phyloP scores from a whole-genome alignment of 2,797 vertebrate species.

The Setipinna tenuifilis region DNA sequence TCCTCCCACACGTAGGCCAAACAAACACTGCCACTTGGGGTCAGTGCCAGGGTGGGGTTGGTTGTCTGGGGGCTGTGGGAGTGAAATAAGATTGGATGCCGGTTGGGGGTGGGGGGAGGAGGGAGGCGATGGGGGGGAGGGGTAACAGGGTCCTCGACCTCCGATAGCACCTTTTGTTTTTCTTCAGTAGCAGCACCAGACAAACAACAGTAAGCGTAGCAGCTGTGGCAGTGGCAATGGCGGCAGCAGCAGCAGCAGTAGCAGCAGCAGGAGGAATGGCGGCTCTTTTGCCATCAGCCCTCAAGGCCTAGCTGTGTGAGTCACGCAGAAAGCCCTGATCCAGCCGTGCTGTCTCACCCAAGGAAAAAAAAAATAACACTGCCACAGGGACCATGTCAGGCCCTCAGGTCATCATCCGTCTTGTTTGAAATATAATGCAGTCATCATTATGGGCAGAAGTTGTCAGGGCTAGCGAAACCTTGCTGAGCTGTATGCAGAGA shows the following conservation, averaged over 20 bases:
- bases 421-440: slow-evolving; percentile 22
- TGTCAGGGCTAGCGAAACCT: slow-evolving; percentile 2
- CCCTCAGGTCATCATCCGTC: slow-evolving; percentile 23
- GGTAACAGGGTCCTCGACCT: neutral
- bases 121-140: neutral
- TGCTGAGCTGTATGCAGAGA: neutral
- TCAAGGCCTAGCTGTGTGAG: neutral
- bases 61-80: too few species aligned
- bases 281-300: neutral
- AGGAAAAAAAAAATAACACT: neutral
- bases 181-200: neutral
- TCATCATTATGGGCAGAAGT: slow-evolving; percentile 16
- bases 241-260: too few species aligned
- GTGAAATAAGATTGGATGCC: neutral
- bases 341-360: neutral
- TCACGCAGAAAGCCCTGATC: neutral
- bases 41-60: neutral
- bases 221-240: neutral
- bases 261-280: neutral
- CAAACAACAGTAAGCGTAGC: neutral
- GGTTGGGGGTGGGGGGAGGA: neutral
- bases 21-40: neutral
- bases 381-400: slow-evolving; percentile 11
- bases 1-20: too few species aligned
- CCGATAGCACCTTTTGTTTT: neutral